Conservation (phyloP, 1,140 invertebrate species). For the Heterodera schachtii region DNA sequence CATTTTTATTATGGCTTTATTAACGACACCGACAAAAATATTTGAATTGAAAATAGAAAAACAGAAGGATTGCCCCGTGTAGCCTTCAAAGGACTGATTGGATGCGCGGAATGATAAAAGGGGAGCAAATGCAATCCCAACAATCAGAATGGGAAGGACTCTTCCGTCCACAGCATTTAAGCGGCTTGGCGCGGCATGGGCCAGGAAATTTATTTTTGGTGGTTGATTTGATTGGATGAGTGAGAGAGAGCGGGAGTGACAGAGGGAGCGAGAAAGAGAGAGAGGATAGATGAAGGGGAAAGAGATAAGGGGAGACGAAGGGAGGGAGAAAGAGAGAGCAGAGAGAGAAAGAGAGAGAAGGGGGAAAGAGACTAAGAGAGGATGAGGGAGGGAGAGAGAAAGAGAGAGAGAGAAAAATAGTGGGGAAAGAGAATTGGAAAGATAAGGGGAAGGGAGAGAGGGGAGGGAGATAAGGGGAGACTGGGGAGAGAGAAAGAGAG, state of each 20-base stretch:
- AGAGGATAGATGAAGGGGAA: neutral
- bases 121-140: too few species aligned
- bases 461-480: neutral
- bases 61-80: neutral
- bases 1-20: too few species aligned
- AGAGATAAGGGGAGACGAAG: neutral
- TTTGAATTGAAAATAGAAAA: too few species aligned
- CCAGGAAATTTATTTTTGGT: neutral
- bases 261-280: neutral
- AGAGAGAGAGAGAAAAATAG: neutral
- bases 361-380: neutral
- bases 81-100: neutral
- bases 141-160: too few species aligned
- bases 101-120: neutral
- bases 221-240: slow-evolving; percentile 19
- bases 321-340: neutral
- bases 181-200: slow-evolving; percentile 14
- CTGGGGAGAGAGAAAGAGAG: neutral
- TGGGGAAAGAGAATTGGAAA: neutral
- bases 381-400: slow-evolving; percentile 7
- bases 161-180: neutral
- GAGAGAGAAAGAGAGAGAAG: neutral
- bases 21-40: too few species aligned
- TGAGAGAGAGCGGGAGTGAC: neutral
- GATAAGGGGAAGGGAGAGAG: neutral